phyloP scores from a whole-genome alignment of 2,113 vertebrate genomes.

The Oreochromis niloticus region DNA sequence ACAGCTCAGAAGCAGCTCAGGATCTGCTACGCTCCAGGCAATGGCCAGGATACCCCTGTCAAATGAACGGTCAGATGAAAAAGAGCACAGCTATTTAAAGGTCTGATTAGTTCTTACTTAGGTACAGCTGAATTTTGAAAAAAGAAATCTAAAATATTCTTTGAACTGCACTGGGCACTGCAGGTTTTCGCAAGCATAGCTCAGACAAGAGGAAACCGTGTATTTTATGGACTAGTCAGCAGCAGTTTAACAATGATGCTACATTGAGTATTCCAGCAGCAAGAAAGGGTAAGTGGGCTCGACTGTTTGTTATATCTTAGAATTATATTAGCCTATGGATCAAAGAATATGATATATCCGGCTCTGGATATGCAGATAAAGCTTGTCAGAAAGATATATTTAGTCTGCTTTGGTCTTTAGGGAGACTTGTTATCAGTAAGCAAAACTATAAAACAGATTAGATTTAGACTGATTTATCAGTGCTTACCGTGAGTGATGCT shows the following conservation, averaged over 20 bases:
- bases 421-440: neutral
- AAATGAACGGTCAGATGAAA: neutral
- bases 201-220: neutral
- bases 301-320: neutral
- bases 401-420: neutral
- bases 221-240: neutral
- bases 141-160: neutral
- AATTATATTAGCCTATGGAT: neutral
- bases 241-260: neutral
- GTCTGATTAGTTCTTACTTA: neutral
- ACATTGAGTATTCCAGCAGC: neutral
- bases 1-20: constrained; percentile 90
- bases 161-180: neutral
- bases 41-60: constrained; percentile 87
- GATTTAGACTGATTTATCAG: neutral
- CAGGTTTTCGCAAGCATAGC: neutral
- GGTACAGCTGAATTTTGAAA: neutral
- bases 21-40: constrained; percentile 91
- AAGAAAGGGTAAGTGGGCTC: neutral
- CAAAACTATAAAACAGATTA: neutral
- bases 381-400: neutral
- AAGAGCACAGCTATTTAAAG: neutral
- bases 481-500: constrained; percentile 88
- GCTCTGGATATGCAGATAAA: neutral
- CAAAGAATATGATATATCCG: neutral